These are phyloP conservation scores for Trichosurus vulpecula DNA, from an alignment of 2,797 vertebrate genomes.

Conservation along the genomic window DNA sequence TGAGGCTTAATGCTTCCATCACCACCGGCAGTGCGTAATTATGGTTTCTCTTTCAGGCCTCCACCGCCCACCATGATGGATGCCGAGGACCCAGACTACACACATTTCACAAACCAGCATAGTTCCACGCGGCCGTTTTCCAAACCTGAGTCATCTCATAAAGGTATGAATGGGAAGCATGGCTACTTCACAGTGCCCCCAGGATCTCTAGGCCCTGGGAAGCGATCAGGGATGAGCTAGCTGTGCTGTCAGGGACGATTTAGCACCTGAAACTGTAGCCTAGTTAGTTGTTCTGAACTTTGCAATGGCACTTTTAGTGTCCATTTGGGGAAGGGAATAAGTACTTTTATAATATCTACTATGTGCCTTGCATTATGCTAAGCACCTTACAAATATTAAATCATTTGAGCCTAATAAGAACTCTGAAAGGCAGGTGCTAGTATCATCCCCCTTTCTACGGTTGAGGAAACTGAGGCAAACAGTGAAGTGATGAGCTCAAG, in stretches of 20 bases:
- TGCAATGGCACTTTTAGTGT: neutral
- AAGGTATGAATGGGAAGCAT: constrained; percentile 78
- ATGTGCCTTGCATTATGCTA: neutral
- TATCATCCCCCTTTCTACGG: neutral
- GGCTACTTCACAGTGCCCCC: neutral
- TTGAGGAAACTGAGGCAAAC: neutral
- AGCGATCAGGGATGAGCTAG: neutral
- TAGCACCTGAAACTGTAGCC: neutral
- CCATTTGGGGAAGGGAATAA: neutral
- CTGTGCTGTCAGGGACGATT: neutral
- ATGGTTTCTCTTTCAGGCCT: constrained; percentile 73
- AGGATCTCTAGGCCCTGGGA: neutral
- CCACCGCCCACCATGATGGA: constrained; percentile 73
- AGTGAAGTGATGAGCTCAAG: neutral
- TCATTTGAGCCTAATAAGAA: neutral
- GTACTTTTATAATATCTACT: neutral
- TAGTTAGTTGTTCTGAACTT: neutral
- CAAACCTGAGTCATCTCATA: constrained; percentile 83
- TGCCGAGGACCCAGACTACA: constrained; percentile 65
- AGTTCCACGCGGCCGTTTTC: constrained; percentile 77
- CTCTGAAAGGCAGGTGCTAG: neutral
- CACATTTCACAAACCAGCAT: constrained; percentile 78
- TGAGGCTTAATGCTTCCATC: neutral
- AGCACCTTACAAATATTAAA: neutral
- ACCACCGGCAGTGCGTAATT: neutral